These are phyloP conservation scores for Syngnathus scovelli DNA, from an alignment of 2,113 vertebrate species.

Conservation along the genomic window DNA sequence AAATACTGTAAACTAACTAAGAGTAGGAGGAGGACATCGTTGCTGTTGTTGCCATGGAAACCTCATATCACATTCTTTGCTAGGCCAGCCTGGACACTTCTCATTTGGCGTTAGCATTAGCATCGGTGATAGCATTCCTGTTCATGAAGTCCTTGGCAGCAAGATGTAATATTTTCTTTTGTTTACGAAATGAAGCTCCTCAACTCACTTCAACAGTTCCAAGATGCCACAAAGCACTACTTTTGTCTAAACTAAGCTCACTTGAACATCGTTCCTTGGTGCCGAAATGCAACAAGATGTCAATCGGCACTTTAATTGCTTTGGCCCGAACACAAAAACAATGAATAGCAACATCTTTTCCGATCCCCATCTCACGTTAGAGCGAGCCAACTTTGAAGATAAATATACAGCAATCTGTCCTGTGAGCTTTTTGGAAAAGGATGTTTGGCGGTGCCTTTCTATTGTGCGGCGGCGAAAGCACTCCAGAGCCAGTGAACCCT, in stretches of 20 bases:
- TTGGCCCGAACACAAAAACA: background rate
- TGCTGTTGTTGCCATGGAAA: conserved; percentile 1
- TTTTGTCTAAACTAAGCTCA: background rate
- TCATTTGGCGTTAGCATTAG: background rate
- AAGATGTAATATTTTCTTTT: background rate
- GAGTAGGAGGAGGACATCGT: background rate
- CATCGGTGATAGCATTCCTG: background rate
- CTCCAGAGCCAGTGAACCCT: conserved; percentile 73
- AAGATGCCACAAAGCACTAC: background rate
- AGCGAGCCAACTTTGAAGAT: background rate
- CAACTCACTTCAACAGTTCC: background rate
- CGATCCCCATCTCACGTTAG: conserved; percentile 12
- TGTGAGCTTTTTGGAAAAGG: conserved; percentile 60
- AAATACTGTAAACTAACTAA: conserved; percentile 11
- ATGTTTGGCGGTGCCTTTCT: conserved; percentile 59
- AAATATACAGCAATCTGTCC: conserved; percentile 9
- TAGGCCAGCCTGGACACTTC: background rate
- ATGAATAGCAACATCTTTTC: background rate
- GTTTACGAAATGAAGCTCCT: background rate
- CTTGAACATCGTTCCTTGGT: background rate
- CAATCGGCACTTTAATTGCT: background rate
- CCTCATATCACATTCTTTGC: background rate
- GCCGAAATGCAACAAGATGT: background rate
- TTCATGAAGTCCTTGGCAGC: background rate
- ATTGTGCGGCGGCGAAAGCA: conserved; percentile 66